Percentiles rank a stretch among this genome's conserved stretches.
Evolutionary conservation across 1,140 invertebrate genomes (phyloP).

Genomic region (Orchesella cincta): DNA sequence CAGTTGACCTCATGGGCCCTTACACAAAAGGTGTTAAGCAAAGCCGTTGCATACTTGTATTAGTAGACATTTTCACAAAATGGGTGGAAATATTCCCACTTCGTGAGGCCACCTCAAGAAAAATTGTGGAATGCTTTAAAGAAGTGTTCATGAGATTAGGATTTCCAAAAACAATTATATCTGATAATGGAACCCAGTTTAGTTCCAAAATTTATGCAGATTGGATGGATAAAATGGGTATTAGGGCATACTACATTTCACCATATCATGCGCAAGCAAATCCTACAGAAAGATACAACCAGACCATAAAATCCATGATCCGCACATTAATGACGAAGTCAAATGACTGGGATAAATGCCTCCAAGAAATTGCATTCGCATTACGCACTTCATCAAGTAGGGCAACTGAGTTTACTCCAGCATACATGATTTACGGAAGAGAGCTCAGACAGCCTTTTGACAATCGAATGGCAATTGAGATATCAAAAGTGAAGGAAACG

Average conservation of each 20-base stretch:
- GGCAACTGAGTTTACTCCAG: conserved; percentile 54
- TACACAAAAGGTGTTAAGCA: conserved; percentile 40
- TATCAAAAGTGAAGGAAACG: background rate
- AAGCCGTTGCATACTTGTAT: conserved; percentile 41
- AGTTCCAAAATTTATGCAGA: background rate
- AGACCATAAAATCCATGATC: conserved; percentile 42
- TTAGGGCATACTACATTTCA: conserved; percentile 39
- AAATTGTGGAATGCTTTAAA: conserved; percentile 37
- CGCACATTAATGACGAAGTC: background rate
- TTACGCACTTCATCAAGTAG: conserved; percentile 55
- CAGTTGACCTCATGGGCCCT: conserved; percentile 49
- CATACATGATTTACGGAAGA: conserved; percentile 55
- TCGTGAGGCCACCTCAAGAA: conserved; percentile 37
- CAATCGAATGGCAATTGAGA: background rate
- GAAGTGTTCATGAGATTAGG: background rate
- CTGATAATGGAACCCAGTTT: conserved; percentile 21
- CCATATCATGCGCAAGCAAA: conserved; percentile 48
- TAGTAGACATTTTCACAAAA: conserved; percentile 46
- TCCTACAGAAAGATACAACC: conserved; percentile 41
- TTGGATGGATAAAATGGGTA: background rate
- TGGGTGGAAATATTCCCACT: conserved; percentile 50
- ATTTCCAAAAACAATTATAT: background rate
- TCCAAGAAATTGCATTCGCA: conserved; percentile 56
- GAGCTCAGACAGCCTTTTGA: conserved; percentile 50
- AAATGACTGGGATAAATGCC: conserved; percentile 52